A percentile compares a stretch with the other conserved stretches of the same genome.
These are phyloP conservation scores for Zaprionus vittiger DNA, from an alignment of 1,140 invertebrate genomes.

Conservation along the genomic window DNA sequence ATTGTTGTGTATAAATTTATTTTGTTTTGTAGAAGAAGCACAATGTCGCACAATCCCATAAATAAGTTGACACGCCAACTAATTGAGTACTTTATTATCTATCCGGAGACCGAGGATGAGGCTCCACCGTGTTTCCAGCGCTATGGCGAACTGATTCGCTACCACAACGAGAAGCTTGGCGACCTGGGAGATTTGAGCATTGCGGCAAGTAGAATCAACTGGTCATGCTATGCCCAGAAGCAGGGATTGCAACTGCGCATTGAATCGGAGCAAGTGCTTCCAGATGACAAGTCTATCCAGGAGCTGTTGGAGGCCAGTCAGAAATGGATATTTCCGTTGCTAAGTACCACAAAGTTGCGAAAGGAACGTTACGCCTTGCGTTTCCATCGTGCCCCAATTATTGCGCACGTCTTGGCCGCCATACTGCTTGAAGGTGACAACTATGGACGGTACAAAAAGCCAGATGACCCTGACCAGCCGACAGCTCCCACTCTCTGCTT, in stretches of 20 bases:
- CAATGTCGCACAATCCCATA: slow-evolving; percentile 32
- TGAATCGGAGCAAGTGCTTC: slow-evolving; percentile 7
- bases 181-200: slow-evolving; percentile 51
- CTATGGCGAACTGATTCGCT: slow-evolving; percentile 56
- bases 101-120: neutral
- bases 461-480: neutral
- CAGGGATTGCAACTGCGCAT: slow-evolving; percentile 27
- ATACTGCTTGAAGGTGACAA: slow-evolving; percentile 19
- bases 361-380: slow-evolving; percentile 47
- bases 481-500: slow-evolving; percentile 18
- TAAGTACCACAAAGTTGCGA: neutral
- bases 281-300: slow-evolving; percentile 9
- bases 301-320: slow-evolving; percentile 33
- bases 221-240: slow-evolving; percentile 25
- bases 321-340: slow-evolving; percentile 50
- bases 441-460: slow-evolving; percentile 39
- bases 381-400: slow-evolving; percentile 53
- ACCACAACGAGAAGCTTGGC: slow-evolving; percentile 24
- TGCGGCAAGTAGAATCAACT: slow-evolving; percentile 30
- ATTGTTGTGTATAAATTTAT: neutral
- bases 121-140: slow-evolving; percentile 2
- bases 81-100: slow-evolving; percentile 36
- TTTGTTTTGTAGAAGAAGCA: neutral
- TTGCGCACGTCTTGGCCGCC: slow-evolving; percentile 23
- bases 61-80: slow-evolving; percentile 30